Evolutionary conservation across 2,888 invertebrate species (phyloP), one percentile per base, ranked within the genome.

Genomic region (Heteromyza rotundicornis): DNA sequence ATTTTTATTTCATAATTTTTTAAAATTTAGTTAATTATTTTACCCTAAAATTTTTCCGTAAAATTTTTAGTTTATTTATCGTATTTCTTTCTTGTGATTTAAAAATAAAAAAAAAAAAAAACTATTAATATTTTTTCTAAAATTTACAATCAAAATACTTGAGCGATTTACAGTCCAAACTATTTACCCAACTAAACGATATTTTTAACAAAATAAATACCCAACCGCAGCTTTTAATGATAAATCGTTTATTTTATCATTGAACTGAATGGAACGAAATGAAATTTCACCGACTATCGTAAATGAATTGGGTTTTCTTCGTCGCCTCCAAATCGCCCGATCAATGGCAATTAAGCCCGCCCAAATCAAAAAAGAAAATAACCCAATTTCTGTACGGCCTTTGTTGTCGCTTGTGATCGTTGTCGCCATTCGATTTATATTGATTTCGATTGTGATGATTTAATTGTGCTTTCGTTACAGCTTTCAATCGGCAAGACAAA

Each of bases 141-240:
- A 32, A 32, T 8, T 5, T 32, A 12, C 12, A 12, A 32, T 12
- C 12, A 12, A 5, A 32, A 32, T 8, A 32, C n/a, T 5, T 12
- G 32, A 32, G 5, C 32, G 32, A 8, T 5, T 12, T 8, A 12
- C 32, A 32, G 32, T n/a, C 16, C 8, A 2, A 35, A 40, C 47
- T 75, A 68, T 76, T 77, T 76, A 64, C 62, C 53, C 62, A 70
- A 69, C 69, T 78, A 78, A 75, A 69, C 70, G 75, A 35, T 17
- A 27, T 53, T 44, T 63, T 56, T 59, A 49, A 20, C n/a, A 51
- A 62, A 57, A 40, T 51, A 50, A 65, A 63, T 64, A 64, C 61
- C 60, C 70, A 22, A 1, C 32, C 12, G 32, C 32, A 8, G 32
- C 32, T 32, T 32, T 8, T 12, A 32, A 32, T n/a, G n/a, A 27